A percentile compares a stretch with the other conserved stretches of the same genome.
These are phyloP conservation scores for Gymnothorax reevesii DNA, from an alignment of 2,797 vertebrate genomes.

Conservation along the genomic window DNA sequence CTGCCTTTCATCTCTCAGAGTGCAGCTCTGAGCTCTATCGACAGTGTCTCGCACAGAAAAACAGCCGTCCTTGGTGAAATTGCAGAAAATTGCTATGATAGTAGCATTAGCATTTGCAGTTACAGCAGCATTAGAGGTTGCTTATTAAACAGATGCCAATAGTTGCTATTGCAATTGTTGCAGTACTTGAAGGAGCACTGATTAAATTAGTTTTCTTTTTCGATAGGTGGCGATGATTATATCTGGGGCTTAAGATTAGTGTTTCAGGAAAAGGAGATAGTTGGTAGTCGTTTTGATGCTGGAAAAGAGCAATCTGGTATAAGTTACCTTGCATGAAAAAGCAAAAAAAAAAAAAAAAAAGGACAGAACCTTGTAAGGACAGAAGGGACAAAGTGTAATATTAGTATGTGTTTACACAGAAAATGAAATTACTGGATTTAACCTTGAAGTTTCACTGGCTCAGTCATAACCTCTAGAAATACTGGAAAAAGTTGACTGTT, in stretches of 20 bases:
- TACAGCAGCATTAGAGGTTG: neutral
- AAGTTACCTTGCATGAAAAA: neutral
- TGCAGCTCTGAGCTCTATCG: neutral
- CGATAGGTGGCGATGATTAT: neutral
- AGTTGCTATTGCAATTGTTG: neutral
- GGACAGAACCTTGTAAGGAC: neutral
- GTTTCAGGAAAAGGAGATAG: neutral
- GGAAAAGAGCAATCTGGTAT: neutral
- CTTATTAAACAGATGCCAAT: neutral
- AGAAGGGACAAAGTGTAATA: neutral
- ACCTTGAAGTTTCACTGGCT: neutral
- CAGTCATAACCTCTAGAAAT: neutral
- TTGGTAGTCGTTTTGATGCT: neutral
- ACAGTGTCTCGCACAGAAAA: neutral
- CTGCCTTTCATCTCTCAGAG: conserved; percentile 13
- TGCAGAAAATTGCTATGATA: neutral
- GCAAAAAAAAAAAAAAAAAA: neutral
- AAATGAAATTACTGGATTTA: neutral
- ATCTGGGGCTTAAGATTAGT: neutral
- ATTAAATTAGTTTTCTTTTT: neutral
- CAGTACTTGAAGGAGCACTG: neutral
- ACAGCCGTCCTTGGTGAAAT: neutral
- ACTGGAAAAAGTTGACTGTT: neutral
- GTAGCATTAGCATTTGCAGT: neutral
- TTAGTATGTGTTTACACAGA: neutral